Conservation (phyloP, 1,140 invertebrate species). For the Coptotermes formosanus region DNA sequence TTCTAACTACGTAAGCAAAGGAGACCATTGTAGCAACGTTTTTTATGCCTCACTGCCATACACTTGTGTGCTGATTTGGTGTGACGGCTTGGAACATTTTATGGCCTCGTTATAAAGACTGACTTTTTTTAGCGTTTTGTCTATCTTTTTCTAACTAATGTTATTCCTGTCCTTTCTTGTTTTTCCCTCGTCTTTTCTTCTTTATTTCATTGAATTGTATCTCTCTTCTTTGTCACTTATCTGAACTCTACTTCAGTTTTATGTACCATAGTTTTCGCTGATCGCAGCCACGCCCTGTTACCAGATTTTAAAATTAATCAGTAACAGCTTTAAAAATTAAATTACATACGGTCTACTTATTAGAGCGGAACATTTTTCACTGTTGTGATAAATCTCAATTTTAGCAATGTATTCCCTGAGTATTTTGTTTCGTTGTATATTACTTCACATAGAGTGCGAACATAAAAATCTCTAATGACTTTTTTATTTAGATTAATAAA, state of each 20-base stretch:
- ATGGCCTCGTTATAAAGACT: conserved; percentile 8
- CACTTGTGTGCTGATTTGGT: conserved; percentile 3
- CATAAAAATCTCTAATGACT: no score
- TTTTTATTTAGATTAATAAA: no score
- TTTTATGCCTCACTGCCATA: not conserved
- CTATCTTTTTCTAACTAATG: not conserved
- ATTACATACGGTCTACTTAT: no score
- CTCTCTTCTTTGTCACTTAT: not conserved
- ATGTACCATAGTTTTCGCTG: no score
- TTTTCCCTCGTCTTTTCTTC: not conserved
- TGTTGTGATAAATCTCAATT: no score
- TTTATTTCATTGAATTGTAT: not conserved
- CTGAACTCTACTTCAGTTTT: not conserved
- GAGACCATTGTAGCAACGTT: not conserved
- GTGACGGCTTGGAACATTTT: conserved; percentile 13
- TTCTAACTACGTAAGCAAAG: not conserved
- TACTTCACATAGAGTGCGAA: no score
- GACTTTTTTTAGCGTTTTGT: not conserved
- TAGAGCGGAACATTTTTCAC: no score
- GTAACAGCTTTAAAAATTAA: no score
- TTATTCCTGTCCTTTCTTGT: conserved; percentile 1
- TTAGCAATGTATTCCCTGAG: no score
- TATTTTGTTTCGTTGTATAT: no score
- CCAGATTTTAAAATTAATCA: no score
- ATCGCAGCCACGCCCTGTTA: no score